A percentile compares a stretch with the other conserved stretches of the same genome.
Conservation (phyloP, 1,140 invertebrate species). For the Hirudo medicinalis region DNA sequence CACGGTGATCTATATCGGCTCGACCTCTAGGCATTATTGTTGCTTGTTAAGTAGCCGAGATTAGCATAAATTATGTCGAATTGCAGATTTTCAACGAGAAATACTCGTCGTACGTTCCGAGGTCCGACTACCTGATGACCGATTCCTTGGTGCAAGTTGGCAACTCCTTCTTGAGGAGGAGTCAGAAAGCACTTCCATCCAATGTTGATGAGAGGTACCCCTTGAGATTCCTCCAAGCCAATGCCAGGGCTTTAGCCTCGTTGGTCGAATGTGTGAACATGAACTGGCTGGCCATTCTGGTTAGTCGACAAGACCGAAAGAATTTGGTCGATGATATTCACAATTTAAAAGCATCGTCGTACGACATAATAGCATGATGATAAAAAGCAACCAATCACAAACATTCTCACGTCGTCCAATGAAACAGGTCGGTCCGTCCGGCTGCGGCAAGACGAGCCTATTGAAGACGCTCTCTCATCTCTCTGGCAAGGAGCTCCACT, state of each 20-base stretch:
- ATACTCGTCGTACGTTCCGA: conserved; percentile 23
- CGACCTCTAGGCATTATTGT: too few species aligned
- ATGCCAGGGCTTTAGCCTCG: conserved; percentile 43
- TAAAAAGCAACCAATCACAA: too few species aligned
- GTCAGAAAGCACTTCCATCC: not conserved
- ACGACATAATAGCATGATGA: too few species aligned
- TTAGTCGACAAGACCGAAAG: conserved; percentile 39
- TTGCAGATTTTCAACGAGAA: not conserved
- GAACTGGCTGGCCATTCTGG: conserved; percentile 81
- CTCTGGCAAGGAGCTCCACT: conserved; percentile 57
- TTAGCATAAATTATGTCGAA: not conserved
- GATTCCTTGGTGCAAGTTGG: conserved; percentile 35
- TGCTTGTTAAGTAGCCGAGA: too few species aligned
- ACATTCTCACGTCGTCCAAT: not conserved
- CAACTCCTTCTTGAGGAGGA: conserved; percentile 29
- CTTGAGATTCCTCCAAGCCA: not conserved
- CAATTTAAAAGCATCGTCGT: too few species aligned
- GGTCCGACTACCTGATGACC: conserved; percentile 27
- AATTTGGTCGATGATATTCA: too few species aligned
- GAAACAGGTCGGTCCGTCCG: conserved; percentile 57
- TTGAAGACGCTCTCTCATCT: conserved; percentile 61
- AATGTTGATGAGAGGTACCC: not conserved
- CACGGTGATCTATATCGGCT: too few species aligned
- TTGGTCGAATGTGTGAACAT: conserved; percentile 68
- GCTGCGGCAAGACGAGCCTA: conserved; percentile 67